Conservation (phyloP, 2,888 invertebrate species). For the Rhamnusium bicolor region DNA sequence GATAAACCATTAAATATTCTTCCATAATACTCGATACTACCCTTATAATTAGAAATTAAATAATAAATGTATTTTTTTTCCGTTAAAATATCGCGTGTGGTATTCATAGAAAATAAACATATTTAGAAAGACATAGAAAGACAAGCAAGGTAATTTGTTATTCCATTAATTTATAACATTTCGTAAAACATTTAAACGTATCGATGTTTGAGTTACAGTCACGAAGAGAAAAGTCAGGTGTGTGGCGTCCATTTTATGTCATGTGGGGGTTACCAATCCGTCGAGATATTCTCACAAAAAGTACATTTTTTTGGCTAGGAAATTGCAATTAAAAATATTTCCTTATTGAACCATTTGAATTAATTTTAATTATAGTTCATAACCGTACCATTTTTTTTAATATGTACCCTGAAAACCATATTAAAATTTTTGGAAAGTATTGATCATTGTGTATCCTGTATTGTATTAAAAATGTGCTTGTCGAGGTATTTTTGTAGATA, state of each 20-base stretch:
- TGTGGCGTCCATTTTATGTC: too few species aligned
- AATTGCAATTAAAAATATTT: too few species aligned
- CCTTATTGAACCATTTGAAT: too few species aligned
- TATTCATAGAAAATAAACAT: conserved; percentile 8
- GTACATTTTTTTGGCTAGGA: too few species aligned
- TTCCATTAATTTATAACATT: conserved; percentile 53
- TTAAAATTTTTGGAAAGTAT: too few species aligned
- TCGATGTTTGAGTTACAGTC: conserved; percentile 38
- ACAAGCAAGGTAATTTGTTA: conserved; percentile 43
- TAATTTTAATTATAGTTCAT: too few species aligned
- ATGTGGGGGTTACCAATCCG: conserved; percentile 13
- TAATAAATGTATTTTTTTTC: conserved; percentile 30
- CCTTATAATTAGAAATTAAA: conserved; percentile 30
- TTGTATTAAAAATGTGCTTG: too few species aligned
- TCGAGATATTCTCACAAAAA: too few species aligned
- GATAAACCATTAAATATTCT: conserved; percentile 22
- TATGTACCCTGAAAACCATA: too few species aligned
- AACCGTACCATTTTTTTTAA: too few species aligned
- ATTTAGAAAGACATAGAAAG: conserved; percentile 33
- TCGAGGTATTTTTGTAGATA: too few species aligned
- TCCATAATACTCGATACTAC: neutral
- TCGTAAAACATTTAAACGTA: conserved; percentile 52
- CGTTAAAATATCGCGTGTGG: conserved; percentile 12
- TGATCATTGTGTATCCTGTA: too few species aligned
- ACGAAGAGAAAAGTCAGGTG: conserved; percentile 31